phyloP scores from a whole-genome alignment of 1,140 invertebrate species.

The Brachionus rotundiformis region DNA sequence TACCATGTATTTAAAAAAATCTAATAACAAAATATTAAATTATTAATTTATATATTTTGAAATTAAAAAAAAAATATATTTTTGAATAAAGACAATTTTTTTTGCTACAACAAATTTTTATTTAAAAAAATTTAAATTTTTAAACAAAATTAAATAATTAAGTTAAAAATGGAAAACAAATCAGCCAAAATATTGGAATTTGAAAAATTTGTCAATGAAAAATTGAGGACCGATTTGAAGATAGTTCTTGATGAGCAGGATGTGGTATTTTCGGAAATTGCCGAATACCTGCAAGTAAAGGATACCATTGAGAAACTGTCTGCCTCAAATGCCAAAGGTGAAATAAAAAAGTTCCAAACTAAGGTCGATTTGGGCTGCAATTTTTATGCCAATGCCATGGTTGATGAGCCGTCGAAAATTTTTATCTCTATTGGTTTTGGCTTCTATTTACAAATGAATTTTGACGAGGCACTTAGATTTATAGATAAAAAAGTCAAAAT shows the following conservation, averaged over 20 bases:
- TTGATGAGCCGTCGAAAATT: conserved; percentile 8
- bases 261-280: conserved; percentile 45
- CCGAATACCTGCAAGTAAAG: conserved; percentile 37
- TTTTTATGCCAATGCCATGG: conserved; percentile 46
- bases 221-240: conserved; percentile 15
- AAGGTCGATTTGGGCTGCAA: conserved; percentile 46
- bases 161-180: conserved; percentile 41
- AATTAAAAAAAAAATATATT: too few relatives aligned
- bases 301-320: conserved; percentile 41
- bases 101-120: too few relatives aligned
- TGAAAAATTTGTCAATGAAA: conserved; percentile 49
- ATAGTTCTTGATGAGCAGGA: conserved; percentile 13
- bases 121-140: background rate
- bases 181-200: conserved; percentile 39
- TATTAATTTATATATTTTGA: too few relatives aligned
- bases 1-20: too few relatives aligned
- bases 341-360: conserved; percentile 31
- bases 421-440: conserved; percentile 42
- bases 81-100: background rate
- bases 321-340: background rate
- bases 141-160: background rate
- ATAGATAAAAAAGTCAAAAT: conserved; percentile 50
- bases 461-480: conserved; percentile 35
- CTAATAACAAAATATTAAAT: too few relatives aligned
- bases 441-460: conserved; percentile 36